Percentiles rank a stretch among this genome's conserved stretches.
phyloP scores from a whole-genome alignment of 2,797 vertebrate species.

The Phalloptychus januarius region DNA sequence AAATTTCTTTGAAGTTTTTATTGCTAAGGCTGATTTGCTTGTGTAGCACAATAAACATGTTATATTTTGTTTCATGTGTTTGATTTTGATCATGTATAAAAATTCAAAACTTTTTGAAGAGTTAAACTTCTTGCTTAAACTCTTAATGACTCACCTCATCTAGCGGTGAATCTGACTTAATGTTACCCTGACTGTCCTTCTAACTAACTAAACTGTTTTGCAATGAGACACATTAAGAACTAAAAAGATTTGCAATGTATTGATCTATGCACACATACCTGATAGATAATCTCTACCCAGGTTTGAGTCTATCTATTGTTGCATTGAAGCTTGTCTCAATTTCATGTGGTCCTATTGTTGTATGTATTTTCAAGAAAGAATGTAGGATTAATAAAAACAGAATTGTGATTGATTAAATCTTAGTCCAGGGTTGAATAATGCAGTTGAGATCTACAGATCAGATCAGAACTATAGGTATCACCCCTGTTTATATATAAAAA shows the following conservation, averaged over 20 bases:
- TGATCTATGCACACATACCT: background rate
- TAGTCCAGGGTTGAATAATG: background rate
- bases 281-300: background rate
- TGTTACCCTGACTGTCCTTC: no score
- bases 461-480: background rate
- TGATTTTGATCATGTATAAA: background rate
- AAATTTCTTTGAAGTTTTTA: background rate
- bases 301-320: background rate
- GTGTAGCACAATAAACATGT: background rate
- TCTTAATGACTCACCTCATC: no score
- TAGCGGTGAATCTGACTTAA: no score
- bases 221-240: background rate
- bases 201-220: background rate
- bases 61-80: background rate
- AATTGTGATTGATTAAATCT: no score
- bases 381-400: no score
- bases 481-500: background rate
- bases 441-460: background rate
- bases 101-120: no score
- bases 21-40: background rate
- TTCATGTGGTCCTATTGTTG: background rate
- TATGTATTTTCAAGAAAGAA: no score
- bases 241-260: background rate
- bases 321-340: background rate
- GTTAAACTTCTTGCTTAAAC: no score